Percentiles rank a stretch among this genome's conserved stretches.
phyloP scores from a whole-genome alignment of 2,888 invertebrate species.

The Thecophora atra region DNA sequence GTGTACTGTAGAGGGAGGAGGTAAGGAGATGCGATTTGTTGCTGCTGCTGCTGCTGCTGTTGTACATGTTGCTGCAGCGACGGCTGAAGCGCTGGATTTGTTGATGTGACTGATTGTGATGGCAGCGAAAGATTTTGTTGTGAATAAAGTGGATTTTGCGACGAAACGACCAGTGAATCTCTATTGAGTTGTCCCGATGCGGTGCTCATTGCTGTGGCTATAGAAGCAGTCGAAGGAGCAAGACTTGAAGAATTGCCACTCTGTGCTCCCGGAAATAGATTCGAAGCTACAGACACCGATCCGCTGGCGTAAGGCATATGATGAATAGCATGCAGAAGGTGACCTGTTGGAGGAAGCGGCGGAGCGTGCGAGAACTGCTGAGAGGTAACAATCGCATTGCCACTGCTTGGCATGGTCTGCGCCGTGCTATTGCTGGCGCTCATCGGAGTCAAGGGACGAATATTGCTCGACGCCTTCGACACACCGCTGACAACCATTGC shows the following conservation, averaged over 20 bases:
- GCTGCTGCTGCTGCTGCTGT: conserved; percentile 32
- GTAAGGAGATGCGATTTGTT: conserved; percentile 35
- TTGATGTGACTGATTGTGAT: conserved; percentile 54
- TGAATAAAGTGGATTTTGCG: conserved; percentile 34
- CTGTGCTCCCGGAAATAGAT: conserved; percentile 30
- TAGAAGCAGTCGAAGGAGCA: conserved; percentile 43
- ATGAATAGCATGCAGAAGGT: conserved; percentile 32
- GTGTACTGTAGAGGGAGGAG: conserved; percentile 34
- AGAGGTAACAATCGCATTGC: conserved; percentile 21
- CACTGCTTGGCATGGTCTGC: conserved; percentile 29
- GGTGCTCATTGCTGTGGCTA: conserved; percentile 31
- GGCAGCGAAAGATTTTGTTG: conserved; percentile 50
- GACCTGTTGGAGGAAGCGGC: conserved; percentile 14
- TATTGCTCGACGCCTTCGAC: conserved; percentile 42
- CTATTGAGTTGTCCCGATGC: conserved; percentile 43
- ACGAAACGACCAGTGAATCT: conserved; percentile 10
- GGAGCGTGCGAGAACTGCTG: conserved; percentile 38
- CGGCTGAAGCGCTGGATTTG: conserved; percentile 46
- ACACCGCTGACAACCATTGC: conserved; percentile 10
- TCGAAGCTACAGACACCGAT: conserved; percentile 20
- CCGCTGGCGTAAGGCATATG: conserved; percentile 39
- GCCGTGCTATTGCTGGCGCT: conserved; percentile 27
- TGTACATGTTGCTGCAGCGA: conserved; percentile 34
- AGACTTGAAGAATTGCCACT: conserved; percentile 46
- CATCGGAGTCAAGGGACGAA: conserved; percentile 51